Percentiles rank a stretch among this genome's conserved stretches.
Evolutionary conservation across 2,888 invertebrate species (phyloP).

Genomic region (Tinea semifulvella): DNA sequence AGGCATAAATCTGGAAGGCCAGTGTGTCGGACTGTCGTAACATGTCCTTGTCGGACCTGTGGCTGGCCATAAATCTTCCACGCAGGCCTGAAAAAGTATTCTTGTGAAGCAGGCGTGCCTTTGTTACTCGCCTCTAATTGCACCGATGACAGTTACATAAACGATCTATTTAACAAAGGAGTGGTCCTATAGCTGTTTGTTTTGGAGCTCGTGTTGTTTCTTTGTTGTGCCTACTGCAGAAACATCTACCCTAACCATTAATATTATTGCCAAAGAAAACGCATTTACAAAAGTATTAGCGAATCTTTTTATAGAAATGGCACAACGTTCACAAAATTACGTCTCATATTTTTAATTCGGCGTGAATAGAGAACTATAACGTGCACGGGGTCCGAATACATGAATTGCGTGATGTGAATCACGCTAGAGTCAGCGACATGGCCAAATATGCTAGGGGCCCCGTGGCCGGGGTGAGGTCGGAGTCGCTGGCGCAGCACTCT

Average conservation of each 20-base stretch:
- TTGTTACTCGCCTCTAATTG: slow-evolving; percentile 35
- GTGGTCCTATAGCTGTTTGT: not conserved
- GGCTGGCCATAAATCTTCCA: slow-evolving; percentile 14
- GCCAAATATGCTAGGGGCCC: not conserved
- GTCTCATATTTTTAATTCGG: too few species aligned
- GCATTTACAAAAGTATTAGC: too few species aligned
- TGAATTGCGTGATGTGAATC: not conserved
- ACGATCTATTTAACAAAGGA: not conserved
- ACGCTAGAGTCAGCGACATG: not conserved
- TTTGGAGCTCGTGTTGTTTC: too few species aligned
- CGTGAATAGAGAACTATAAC: not conserved
- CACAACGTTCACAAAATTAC: too few species aligned
- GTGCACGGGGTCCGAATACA: not conserved
- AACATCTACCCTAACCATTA: too few species aligned
- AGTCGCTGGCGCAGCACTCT: slow-evolving; percentile 37
- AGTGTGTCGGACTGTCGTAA: not conserved
- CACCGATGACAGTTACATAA: slow-evolving; percentile 27
- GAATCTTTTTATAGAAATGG: too few species aligned
- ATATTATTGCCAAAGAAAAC: too few species aligned
- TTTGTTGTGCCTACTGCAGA: too few species aligned
- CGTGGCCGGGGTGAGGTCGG: slow-evolving; percentile 33
- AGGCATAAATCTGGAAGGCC: slow-evolving; percentile 15
- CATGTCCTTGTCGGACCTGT: slow-evolving; percentile 6
- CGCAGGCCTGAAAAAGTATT: slow-evolving; percentile 13
- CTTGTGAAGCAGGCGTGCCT: slow-evolving; percentile 18